Evolutionary conservation across 2,888 invertebrate species (phyloP).

Genomic region (Girardia tigrina): DNA sequence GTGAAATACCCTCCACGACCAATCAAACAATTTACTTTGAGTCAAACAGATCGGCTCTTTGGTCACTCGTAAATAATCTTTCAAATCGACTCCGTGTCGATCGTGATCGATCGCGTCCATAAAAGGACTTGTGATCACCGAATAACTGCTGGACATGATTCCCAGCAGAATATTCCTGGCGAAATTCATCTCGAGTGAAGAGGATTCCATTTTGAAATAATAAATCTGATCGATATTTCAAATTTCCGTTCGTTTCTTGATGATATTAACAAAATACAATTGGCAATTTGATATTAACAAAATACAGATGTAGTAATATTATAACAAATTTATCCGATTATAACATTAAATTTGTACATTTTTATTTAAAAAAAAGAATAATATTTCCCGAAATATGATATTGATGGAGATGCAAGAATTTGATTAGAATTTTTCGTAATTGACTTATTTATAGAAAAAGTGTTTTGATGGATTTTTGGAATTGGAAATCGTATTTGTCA

Average conservation of each 20-base stretch:
- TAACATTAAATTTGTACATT: no score
- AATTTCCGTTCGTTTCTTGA: no score
- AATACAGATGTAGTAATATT: constrained; percentile 23
- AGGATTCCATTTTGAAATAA: no score
- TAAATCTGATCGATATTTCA: no score
- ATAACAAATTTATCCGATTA: constrained; percentile 23
- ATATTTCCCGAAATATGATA: no score
- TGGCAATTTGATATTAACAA: not conserved
- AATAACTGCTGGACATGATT: not conserved
- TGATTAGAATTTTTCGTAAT: no score
- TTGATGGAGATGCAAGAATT: no score
- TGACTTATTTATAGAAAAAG: no score
- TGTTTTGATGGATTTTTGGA: no score
- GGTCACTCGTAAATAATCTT: not conserved
- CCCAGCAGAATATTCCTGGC: not conserved
- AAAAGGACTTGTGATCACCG: not conserved
- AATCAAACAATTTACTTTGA: not conserved
- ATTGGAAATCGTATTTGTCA: no score
- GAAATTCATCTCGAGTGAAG: constrained; percentile 5
- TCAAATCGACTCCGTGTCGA: not conserved
- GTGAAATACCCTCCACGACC: no score
- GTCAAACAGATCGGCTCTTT: not conserved
- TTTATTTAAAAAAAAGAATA: no score
- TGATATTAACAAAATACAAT: not conserved
- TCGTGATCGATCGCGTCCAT: not conserved